These are phyloP conservation scores for Cephalopterus ornatus DNA, from an alignment of 2,113 vertebrate genomes.

Conservation along the genomic window DNA sequence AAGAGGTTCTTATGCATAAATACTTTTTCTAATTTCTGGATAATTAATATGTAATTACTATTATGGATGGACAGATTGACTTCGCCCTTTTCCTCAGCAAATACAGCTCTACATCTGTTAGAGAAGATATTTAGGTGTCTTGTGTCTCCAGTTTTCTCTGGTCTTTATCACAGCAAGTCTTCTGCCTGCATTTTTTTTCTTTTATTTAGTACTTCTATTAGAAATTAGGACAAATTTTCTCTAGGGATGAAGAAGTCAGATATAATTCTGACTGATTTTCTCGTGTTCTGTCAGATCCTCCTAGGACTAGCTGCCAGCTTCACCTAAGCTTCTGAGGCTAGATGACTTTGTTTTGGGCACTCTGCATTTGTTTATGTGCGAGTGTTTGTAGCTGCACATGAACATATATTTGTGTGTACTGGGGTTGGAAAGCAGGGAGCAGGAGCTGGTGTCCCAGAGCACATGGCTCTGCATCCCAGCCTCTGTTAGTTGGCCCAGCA, in stretches of 20 bases:
- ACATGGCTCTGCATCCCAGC: not conserved
- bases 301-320: not conserved
- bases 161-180: not conserved
- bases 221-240: not conserved
- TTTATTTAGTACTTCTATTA: not conserved
- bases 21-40: not conserved
- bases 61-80: not conserved
- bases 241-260: not conserved
- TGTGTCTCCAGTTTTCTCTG: not conserved
- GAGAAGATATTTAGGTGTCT: not conserved
- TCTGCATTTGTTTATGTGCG: not conserved
- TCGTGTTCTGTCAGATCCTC: not conserved
- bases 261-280: not conserved
- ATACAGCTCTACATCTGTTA: not conserved
- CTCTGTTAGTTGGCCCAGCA: not conserved
- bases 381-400: not conserved
- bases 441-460: accelerated
- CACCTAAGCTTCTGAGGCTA: not conserved
- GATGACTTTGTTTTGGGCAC: not conserved
- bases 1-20: not conserved
- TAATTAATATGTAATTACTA: not conserved
- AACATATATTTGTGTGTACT: accelerated
- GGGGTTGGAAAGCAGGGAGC: not conserved
- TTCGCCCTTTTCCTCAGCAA: not conserved
- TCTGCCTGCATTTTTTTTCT: not conserved